A percentile compares a stretch with the other conserved stretches of the same genome.
Conservation (phyloP, 2,797 vertebrate genomes). For the Babyrousa celebensis region DNA sequence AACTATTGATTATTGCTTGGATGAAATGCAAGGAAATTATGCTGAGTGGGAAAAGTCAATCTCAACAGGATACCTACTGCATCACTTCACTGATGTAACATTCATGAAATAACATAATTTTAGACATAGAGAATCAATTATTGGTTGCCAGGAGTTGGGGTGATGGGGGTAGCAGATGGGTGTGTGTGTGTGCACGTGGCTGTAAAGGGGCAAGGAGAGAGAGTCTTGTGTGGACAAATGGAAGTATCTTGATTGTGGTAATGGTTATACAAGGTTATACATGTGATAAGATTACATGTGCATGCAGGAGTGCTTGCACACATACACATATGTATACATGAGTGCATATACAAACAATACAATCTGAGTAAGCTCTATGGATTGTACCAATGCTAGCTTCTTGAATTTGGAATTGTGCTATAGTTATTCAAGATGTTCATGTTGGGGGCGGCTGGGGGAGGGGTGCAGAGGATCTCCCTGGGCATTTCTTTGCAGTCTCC, state of each 20-base stretch:
- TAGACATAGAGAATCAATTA: neutral
- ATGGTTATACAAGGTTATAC: neutral
- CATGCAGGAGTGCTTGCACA: too few species aligned
- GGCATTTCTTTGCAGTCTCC: neutral
- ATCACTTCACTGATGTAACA: neutral
- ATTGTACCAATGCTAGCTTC: neutral
- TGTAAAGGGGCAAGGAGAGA: neutral
- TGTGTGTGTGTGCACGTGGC: too few species aligned
- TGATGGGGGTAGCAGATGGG: neutral
- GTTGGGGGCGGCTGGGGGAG: neutral
- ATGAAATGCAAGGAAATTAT: neutral
- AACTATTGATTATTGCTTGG: neutral
- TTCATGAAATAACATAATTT: neutral
- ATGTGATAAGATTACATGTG: neutral
- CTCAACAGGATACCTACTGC: neutral
- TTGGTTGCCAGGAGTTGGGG: neutral
- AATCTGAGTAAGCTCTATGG: neutral
- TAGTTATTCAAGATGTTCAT: neutral
- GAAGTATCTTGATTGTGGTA: neutral
- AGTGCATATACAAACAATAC: accelerated
- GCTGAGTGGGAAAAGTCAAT: neutral
- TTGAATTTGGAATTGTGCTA: neutral
- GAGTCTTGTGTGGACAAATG: neutral
- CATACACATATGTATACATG: neutral
- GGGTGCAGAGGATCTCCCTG: neutral